phyloP scores from a whole-genome alignment of 2,888 invertebrate species.

The Nymphalis urticae region DNA sequence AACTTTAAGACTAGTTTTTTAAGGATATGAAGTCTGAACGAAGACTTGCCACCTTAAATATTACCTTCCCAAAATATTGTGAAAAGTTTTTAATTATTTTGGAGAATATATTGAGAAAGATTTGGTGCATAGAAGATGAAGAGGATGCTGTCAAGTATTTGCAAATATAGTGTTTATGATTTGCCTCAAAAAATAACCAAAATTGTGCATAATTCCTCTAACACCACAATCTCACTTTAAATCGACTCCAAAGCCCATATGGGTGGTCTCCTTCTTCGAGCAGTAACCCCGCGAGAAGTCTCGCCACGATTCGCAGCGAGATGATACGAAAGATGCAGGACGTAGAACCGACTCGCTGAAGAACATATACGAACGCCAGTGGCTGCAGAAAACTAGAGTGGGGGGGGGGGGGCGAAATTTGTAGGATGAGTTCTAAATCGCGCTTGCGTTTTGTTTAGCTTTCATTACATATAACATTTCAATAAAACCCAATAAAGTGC shows the following conservation, averaged over 20 bases:
- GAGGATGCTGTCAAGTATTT: not conserved
- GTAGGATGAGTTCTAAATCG: not conserved
- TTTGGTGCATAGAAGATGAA: not conserved
- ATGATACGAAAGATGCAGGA: constrained; percentile 72
- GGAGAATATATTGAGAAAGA: too few species aligned
- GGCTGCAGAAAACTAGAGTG: constrained; percentile 85
- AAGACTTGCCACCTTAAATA: too few species aligned
- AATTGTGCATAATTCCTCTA: not conserved
- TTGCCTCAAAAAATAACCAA: not conserved
- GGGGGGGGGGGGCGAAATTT: not conserved
- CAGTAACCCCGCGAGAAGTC: constrained; percentile 72
- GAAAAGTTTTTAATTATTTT: too few species aligned
- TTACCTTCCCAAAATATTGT: too few species aligned
- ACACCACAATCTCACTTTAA: constrained; percentile 52
- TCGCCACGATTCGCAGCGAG: constrained; percentile 73
- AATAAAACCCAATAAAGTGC: too few species aligned
- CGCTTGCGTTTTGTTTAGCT: not conserved
- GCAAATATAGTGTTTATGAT: too few species aligned
- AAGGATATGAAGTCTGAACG: too few species aligned
- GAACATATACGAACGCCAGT: constrained; percentile 84
- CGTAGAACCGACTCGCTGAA: constrained; percentile 81
- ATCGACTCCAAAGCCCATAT: constrained; percentile 78
- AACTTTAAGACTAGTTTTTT: too few species aligned
- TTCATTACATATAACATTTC: too few species aligned
- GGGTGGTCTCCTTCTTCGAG: constrained; percentile 49